A percentile compares a stretch with the other conserved stretches of the same genome.
These are phyloP conservation scores for Urocynchramus pylzowi DNA, from an alignment of 2,113 vertebrate species.

Conservation along the genomic window DNA sequence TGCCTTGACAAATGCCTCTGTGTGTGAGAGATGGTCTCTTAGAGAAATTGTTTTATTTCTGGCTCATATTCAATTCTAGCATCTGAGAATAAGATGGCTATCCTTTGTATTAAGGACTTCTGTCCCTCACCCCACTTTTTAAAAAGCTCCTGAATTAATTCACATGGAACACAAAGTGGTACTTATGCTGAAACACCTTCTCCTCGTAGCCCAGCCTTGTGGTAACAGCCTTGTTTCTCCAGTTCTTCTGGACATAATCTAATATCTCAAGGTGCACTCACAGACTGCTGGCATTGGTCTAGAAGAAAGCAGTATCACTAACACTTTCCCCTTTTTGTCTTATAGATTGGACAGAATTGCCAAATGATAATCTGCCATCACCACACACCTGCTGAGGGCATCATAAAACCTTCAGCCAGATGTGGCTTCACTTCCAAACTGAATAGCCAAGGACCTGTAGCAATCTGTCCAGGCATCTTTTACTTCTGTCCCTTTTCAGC, in stretches of 20 bases:
- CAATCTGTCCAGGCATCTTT: background rate
- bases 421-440: background rate
- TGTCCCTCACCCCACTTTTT: background rate
- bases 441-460: background rate
- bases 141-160: background rate
- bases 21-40: background rate
- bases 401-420: background rate
- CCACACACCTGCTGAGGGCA: background rate
- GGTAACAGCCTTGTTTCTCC: background rate
- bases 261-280: background rate
- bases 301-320: background rate
- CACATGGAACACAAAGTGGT: background rate
- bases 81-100: background rate
- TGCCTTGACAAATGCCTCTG: background rate
- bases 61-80: background rate
- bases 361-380: background rate
- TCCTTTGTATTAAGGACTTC: background rate
- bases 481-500: background rate
- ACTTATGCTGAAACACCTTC: background rate
- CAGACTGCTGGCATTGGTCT: background rate
- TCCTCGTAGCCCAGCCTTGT: background rate
- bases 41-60: background rate
- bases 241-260: background rate
- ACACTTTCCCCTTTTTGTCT: background rate
- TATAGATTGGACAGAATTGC: background rate